Conservation (phyloP, 2,113 vertebrate species). For the Salvelinus sp. region DNA sequence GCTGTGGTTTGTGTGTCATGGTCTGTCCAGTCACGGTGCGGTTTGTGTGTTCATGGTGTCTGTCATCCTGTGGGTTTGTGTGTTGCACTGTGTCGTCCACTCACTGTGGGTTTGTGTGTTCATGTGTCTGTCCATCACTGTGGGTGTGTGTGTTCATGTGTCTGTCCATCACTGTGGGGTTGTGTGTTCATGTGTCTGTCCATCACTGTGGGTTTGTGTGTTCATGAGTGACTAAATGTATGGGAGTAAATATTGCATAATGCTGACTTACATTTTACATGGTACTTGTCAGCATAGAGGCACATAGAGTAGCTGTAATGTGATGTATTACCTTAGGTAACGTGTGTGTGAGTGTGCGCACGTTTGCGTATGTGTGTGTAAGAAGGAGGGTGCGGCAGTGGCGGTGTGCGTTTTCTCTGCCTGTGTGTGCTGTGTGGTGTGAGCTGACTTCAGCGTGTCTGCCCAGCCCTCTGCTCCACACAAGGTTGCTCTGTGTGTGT, state of each 20-base stretch:
- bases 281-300: no score
- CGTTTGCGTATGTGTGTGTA: neutral
- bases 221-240: no score
- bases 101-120: neutral
- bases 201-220: neutral
- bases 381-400: neutral
- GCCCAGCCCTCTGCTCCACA: constrained; percentile 62
- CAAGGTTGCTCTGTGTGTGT: constrained; percentile 78
- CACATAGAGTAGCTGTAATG: no score
- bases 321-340: no score
- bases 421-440: constrained; percentile 45
- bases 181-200: neutral
- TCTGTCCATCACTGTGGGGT: neutral
- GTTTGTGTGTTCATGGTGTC: constrained; percentile 1
- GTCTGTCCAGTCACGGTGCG: no score
- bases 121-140: neutral
- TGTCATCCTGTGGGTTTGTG: neutral
- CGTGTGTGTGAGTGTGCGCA: no score
- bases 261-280: no score
- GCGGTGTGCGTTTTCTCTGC: constrained; percentile 27
- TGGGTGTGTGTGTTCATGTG: neutral
- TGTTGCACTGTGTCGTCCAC: no score
- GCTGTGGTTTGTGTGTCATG: no score
- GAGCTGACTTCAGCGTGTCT: constrained; percentile 63
- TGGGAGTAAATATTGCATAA: no score